A percentile compares a stretch with the other conserved stretches of the same genome.
phyloP scores from a whole-genome alignment of 2,888 invertebrate species.

The Oligia fasciuncula region DNA sequence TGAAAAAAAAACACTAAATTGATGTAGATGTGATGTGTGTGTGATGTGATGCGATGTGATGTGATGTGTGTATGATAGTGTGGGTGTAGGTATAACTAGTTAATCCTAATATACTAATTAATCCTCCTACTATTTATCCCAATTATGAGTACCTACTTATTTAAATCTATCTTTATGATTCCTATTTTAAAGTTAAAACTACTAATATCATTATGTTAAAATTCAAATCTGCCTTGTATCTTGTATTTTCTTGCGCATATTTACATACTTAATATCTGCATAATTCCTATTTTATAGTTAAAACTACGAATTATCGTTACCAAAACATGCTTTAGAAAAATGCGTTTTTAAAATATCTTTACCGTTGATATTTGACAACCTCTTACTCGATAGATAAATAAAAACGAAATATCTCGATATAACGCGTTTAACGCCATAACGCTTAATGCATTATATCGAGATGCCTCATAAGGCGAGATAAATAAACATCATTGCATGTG shows the following conservation, averaged over 20 bases:
- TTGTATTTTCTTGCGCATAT: not conserved
- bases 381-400: slow-evolving; percentile 17
- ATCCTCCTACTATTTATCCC: not conserved
- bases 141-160: not conserved
- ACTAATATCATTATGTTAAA: not conserved
- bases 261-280: not conserved
- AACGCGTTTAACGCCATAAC: not conserved
- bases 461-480: not conserved
- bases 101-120: not conserved
- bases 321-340: not conserved
- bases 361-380: slow-evolving; percentile 3
- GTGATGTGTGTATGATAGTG: not conserved
- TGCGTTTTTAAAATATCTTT: not conserved
- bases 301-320: not conserved
- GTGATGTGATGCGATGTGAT: not conserved
- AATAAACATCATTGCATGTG: not conserved
- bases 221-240: not conserved
- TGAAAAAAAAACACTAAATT: not conserved
- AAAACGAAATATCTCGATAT: not conserved
- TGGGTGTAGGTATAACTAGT: not conserved
- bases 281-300: not conserved
- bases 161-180: not conserved
- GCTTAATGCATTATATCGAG: not conserved
- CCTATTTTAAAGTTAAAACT: not conserved
- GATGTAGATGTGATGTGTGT: not conserved